Conservation (phyloP, 2,888 invertebrate species). For the Dioctria linearis region DNA sequence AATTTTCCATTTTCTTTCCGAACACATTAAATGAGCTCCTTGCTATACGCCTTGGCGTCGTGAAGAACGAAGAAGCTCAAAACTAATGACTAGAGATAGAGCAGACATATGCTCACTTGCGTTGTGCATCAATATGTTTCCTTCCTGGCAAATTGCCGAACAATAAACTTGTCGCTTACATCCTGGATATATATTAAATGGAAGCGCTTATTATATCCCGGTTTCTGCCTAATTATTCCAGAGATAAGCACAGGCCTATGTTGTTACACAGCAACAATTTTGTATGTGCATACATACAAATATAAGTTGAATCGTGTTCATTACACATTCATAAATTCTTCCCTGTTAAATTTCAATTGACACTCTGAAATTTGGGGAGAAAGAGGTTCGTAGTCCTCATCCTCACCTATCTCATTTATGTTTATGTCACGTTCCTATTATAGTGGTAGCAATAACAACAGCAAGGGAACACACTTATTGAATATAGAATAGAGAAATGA, state of each 20-base stretch:
- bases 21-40: neutral
- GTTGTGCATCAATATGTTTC: slow-evolving; percentile 28
- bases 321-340: slow-evolving; percentile 52
- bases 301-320: neutral
- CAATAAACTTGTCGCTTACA: slow-evolving; percentile 50
- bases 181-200: slow-evolving; percentile 20
- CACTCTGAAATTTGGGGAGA: slow-evolving; percentile 1
- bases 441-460: neutral
- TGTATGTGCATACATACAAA: no score
- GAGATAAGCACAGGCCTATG: slow-evolving; percentile 22
- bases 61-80: neutral
- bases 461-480: slow-evolving; percentile 1
- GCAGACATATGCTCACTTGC: neutral
- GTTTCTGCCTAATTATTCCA: slow-evolving; percentile 51
- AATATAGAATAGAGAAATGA: neutral
- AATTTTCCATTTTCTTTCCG: slow-evolving; percentile 39
- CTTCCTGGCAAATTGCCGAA: slow-evolving; percentile 48
- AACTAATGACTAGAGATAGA: neutral
- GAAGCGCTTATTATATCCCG: slow-evolving; percentile 37
- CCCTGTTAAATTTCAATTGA: slow-evolving; percentile 52
- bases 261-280: neutral
- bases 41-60: neutral
- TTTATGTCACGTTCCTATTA: no score
- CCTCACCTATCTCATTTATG: neutral
- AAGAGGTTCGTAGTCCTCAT: neutral